Base-by-base conservation (phyloP, 2,113 vertebrate genomes). In the Rhea pennata region DNA sequence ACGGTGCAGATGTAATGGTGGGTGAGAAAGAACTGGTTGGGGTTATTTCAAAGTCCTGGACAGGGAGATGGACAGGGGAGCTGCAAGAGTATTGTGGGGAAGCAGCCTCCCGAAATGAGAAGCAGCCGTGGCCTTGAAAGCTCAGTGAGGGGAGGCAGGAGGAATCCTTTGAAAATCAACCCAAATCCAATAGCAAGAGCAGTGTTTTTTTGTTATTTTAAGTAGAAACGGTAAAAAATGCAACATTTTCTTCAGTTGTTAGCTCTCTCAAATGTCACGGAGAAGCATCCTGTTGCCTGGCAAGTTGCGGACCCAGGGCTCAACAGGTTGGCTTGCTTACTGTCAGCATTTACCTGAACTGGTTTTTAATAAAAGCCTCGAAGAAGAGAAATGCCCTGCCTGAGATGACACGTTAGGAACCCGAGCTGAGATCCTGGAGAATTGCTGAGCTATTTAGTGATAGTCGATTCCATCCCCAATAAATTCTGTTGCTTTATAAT, bases 281-380 rank as follows among this genome's bases (percentile, higher is more conserved):
- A 84, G 69, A 95, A 92, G 64, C 31, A 62, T 88, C n/a, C 53
- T 59, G 40, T 85, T 93, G 77, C 88, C 80, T 79, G 69, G 48
- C 23, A 33, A 65, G 67, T 39, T 96, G 83, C 89, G 87, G 91
- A 79, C 74, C 93, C 0, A 27, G 31, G 84, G 87, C 84, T 93
- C 91, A 87, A 91, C 74, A 88, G 82, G 92, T 96, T 95, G 87
- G 51, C 65, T 95, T 95, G 91, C 48, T 90, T 91, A 70, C 73
- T 83, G 69, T 71, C 90, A 95, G 61, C 80, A 84, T 95, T 94
- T 96, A 88, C 76, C 79, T 86, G 83, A 88, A 87, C 69, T 50
- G 48, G 31, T 92, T 95, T 95, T 96, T 96, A 97, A 94, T 97
- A 96, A 97, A 97, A 97, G 71, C 69, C 50, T 91, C 75, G 84